Conservation (phyloP, 1,140 invertebrate species). For the Sarcophaga bullata region DNA sequence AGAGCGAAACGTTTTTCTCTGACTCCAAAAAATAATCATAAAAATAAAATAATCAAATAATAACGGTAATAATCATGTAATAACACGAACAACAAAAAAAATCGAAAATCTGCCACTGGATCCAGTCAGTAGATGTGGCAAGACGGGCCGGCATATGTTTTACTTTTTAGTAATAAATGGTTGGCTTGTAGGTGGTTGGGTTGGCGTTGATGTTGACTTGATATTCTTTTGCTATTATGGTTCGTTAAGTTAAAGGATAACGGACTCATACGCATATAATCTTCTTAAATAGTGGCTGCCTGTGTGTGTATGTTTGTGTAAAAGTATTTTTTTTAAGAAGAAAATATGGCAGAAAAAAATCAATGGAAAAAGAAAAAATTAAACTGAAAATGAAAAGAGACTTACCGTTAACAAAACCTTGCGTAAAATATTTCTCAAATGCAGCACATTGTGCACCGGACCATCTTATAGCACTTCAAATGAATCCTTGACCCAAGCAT, state of each 20-base stretch:
- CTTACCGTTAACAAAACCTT: constrained; percentile 64
- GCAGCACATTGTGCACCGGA: constrained; percentile 61
- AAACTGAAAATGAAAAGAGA: constrained; percentile 23
- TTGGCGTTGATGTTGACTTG: constrained; percentile 11
- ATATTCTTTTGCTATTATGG: constrained; percentile 35
- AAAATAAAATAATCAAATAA: too few relatives aligned
- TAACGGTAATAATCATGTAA: too few relatives aligned
- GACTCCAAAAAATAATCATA: too few relatives aligned
- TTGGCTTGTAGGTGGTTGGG: background rate
- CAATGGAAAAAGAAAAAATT: too few relatives aligned
- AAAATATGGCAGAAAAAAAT: too few relatives aligned
- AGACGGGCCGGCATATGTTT: background rate
- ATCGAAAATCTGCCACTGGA: background rate
- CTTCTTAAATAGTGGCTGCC: background rate
- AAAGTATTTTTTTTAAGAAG: background rate
- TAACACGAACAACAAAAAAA: background rate
- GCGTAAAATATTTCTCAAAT: constrained; percentile 61
- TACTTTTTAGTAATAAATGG: too few relatives aligned
- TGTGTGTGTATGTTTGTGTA: too few relatives aligned
- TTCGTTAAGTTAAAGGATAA: constrained; percentile 35
- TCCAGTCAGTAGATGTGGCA: background rate
- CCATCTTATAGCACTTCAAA: constrained; percentile 62
- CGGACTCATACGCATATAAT: background rate
- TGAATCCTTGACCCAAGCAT: constrained; percentile 73
- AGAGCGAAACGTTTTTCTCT: background rate